Evolutionary conservation across 2,888 invertebrate genomes (phyloP).

Genomic region (Thymelicus acteon): DNA sequence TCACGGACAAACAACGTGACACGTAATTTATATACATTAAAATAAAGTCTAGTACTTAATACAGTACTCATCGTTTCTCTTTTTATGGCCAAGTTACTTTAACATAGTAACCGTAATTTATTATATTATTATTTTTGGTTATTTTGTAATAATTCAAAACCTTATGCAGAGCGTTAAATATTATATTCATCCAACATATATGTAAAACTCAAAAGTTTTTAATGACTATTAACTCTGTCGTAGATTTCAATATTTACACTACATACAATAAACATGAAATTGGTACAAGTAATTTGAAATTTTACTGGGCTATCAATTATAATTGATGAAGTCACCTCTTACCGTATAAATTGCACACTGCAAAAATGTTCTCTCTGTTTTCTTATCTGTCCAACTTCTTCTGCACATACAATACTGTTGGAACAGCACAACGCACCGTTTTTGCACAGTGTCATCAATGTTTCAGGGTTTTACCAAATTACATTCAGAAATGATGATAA

Average conservation of each 20-base stretch:
- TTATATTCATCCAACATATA: too few species aligned
- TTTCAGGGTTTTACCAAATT: conserved; percentile 49
- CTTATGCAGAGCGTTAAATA: too few species aligned
- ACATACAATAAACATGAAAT: conserved; percentile 5
- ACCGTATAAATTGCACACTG: conserved; percentile 63
- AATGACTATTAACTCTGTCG: too few species aligned
- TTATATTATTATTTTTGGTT: too few species aligned
- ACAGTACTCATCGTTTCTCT: too few species aligned
- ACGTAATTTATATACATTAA: too few species aligned
- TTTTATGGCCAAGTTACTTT: too few species aligned
- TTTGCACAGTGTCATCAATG: conserved; percentile 65
- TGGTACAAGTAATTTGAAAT: conserved; percentile 33
- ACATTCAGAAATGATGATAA: conserved; percentile 62
- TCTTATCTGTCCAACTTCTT: conserved; percentile 57
- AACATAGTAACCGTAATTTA: too few species aligned
- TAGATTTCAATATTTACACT: conserved; percentile 4
- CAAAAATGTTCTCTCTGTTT: conserved; percentile 59
- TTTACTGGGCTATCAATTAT: conserved; percentile 31
- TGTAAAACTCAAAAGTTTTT: too few species aligned
- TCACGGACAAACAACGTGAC: too few species aligned
- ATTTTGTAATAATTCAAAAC: too few species aligned
- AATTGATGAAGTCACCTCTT: conserved; percentile 49
- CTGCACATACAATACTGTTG: conserved; percentile 65
- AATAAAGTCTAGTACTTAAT: neutral
- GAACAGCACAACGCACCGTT: conserved; percentile 69